phyloP scores from a whole-genome alignment of 2,797 vertebrate species.

The Arrhamphus sclerolepis region DNA sequence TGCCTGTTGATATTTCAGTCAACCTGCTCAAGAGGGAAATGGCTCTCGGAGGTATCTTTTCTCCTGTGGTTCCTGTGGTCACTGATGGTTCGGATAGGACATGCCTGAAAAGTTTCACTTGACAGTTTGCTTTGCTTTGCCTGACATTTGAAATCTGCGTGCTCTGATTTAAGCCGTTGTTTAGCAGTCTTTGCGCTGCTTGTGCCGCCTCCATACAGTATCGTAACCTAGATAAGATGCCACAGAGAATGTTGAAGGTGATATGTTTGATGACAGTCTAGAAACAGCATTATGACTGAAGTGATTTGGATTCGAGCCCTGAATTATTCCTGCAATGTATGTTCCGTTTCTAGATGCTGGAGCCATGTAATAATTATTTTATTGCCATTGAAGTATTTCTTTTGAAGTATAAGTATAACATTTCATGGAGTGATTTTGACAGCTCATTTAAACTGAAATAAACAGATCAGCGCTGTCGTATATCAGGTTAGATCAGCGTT shows the following conservation, averaged over 20 bases:
- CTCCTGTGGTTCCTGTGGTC: neutral
- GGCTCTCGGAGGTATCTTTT: conserved; percentile 82
- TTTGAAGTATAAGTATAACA: too few species aligned
- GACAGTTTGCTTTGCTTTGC: neutral
- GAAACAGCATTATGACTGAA: too few species aligned
- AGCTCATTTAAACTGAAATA: too few species aligned
- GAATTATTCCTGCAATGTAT: too few species aligned
- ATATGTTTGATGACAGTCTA: too few species aligned
- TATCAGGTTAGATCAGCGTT: too few species aligned
- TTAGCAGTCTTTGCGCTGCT: neutral
- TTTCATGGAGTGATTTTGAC: too few species aligned
- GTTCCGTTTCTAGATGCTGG: neutral
- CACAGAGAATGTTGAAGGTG: too few species aligned
- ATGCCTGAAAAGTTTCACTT: conserved; percentile 23
- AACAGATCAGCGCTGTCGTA: too few species aligned
- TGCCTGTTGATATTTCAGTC: conserved; percentile 94
- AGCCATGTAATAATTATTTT: neutral
- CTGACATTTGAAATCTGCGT: conserved; percentile 12
- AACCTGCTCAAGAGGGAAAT: conserved; percentile 93
- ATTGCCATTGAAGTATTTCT: too few species aligned
- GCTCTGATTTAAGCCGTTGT: neutral
- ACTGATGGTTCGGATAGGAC: neutral
- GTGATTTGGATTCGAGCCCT: too few species aligned
- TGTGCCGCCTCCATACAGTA: conserved; percentile 17
- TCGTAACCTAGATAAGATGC: conserved; percentile 18